Conservation (phyloP, 2,888 invertebrate genomes). For the Thera britannica region DNA sequence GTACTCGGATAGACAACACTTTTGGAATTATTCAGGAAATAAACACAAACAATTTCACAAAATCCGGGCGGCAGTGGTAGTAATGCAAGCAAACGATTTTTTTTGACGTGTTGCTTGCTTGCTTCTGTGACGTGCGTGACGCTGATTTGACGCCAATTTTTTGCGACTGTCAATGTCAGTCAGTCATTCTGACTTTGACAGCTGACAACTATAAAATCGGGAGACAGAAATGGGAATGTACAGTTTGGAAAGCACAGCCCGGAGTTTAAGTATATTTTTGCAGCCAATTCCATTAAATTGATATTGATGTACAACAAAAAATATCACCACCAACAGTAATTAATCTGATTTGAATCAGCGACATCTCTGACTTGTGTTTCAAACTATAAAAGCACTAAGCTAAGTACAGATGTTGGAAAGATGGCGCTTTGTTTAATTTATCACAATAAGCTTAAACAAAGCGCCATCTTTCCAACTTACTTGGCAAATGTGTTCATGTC, state of each 20-base stretch:
- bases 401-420: background rate
- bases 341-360: background rate
- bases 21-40: slow-evolving; percentile 9
- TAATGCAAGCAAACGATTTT: slow-evolving; percentile 1
- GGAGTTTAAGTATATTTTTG: too few species aligned
- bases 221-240: too few species aligned
- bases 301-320: background rate
- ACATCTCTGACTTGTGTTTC: slow-evolving; percentile 1
- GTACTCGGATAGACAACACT: slow-evolving; percentile 14
- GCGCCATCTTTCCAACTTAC: background rate
- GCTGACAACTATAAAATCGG: background rate
- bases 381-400: background rate
- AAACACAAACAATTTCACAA: slow-evolving; percentile 9
- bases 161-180: background rate
- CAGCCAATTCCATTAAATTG: too few species aligned
- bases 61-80: slow-evolving; percentile 1
- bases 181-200: background rate
- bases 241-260: too few species aligned
- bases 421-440: background rate
- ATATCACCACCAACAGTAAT: background rate
- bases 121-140: background rate
- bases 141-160: slow-evolving; percentile 12
- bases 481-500: too few species aligned
- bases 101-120: background rate
- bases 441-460: background rate